A percentile compares a stretch with the other conserved stretches of the same genome.
phyloP scores from a whole-genome alignment of 2,113 vertebrate genomes.

The Orientallactaga bullata region DNA sequence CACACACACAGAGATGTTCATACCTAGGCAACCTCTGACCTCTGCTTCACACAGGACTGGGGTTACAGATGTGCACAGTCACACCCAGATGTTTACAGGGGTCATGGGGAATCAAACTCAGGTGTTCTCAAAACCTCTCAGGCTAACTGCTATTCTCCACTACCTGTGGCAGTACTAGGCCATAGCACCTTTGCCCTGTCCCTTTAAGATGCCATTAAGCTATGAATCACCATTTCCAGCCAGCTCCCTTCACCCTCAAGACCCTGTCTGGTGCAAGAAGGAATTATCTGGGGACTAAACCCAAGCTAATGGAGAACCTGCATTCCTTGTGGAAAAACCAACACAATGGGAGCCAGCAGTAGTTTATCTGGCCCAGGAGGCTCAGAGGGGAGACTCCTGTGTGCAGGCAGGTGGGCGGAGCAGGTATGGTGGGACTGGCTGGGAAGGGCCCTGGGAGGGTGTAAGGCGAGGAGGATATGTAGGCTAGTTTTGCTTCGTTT shows the following conservation, averaged over 20 bases:
- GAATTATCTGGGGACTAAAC: not conserved
- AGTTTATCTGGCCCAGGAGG: rapidly evolving
- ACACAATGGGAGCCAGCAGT: rapidly evolving
- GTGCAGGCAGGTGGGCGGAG: rapidly evolving
- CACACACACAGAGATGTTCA: too few relatives aligned
- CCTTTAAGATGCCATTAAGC: not conserved
- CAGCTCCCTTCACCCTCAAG: not conserved
- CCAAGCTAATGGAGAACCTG: not conserved
- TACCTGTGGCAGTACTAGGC: too few relatives aligned
- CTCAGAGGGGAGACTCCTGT: not conserved
- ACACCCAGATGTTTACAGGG: too few relatives aligned
- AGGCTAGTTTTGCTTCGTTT: not conserved
- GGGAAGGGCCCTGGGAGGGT: not conserved
- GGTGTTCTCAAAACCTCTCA: too few relatives aligned
- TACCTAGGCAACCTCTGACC: too few relatives aligned
- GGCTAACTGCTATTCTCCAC: too few relatives aligned
- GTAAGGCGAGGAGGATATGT: rapidly evolving
- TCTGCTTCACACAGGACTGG: too few relatives aligned
- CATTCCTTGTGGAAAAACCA: not conserved
- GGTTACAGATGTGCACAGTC: too few relatives aligned
- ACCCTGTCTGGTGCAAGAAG: not conserved
- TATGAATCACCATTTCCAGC: not conserved
- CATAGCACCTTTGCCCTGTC: rapidly evolving
- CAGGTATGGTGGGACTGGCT: rapidly evolving
- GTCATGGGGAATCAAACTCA: too few relatives aligned